phyloP scores from a whole-genome alignment of 2,797 vertebrate genomes.

The Sciaenops ocellatus region DNA sequence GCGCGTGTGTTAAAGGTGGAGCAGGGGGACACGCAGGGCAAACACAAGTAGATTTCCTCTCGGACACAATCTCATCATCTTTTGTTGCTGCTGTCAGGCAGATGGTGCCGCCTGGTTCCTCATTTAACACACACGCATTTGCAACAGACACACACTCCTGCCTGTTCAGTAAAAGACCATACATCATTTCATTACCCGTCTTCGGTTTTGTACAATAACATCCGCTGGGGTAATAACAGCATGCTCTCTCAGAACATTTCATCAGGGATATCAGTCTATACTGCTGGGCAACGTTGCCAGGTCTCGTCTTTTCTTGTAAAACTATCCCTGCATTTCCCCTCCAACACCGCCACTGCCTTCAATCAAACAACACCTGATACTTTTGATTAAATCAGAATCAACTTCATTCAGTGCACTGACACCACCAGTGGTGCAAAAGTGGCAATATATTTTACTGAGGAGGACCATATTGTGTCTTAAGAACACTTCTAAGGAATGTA shows the following conservation, averaged over 20 bases:
- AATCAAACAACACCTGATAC: slow-evolving; percentile 71
- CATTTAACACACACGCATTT: slow-evolving; percentile 70
- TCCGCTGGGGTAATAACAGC: slow-evolving; percentile 75
- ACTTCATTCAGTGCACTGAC: slow-evolving; percentile 31
- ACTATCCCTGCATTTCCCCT: slow-evolving; percentile 64
- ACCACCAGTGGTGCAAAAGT: slow-evolving; percentile 34
- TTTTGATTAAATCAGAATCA: slow-evolving; percentile 70
- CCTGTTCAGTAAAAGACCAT: slow-evolving; percentile 72
- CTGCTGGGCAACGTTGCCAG: slow-evolving; percentile 59
- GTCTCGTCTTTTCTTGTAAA: slow-evolving; percentile 71
- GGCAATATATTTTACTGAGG: not conserved
- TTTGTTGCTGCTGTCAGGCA: slow-evolving; percentile 82
- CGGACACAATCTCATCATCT: slow-evolving; percentile 83
- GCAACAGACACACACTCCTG: slow-evolving; percentile 61
- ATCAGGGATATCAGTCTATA: slow-evolving; percentile 74
- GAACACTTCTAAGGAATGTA: slow-evolving; percentile 14
- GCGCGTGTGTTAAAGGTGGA: slow-evolving; percentile 46
- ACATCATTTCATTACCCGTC: slow-evolving; percentile 81
- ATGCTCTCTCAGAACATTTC: slow-evolving; percentile 75
- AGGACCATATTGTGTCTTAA: slow-evolving; percentile 1
- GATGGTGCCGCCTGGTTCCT: slow-evolving; percentile 73
- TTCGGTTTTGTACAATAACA: slow-evolving; percentile 79
- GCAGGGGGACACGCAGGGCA: slow-evolving; percentile 59
- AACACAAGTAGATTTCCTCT: slow-evolving; percentile 83
- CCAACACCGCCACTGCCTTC: slow-evolving; percentile 51